Evolutionary conservation across 2,797 vertebrate species (phyloP).

Genomic region (Falco naumanni): DNA sequence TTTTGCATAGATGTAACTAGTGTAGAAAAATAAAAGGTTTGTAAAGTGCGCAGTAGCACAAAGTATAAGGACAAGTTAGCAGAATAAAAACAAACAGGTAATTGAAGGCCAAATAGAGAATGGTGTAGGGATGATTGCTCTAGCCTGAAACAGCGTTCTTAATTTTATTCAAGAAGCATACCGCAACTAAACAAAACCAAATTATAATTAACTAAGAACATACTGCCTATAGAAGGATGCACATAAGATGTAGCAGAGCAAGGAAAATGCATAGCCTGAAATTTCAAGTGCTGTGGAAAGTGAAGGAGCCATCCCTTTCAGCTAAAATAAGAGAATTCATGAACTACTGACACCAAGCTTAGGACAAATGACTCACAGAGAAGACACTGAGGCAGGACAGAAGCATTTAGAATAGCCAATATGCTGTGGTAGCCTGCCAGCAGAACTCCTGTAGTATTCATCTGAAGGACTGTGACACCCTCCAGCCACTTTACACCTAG

Average conservation of each 20-base stretch:
- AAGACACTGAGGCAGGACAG: neutral
- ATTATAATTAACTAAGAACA: constrained; percentile 8
- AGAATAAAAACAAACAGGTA: constrained; percentile 27
- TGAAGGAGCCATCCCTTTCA: neutral
- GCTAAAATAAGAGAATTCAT: neutral
- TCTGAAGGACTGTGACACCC: neutral
- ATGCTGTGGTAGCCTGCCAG: neutral
- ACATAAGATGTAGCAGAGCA: neutral
- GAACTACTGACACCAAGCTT: neutral
- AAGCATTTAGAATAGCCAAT: neutral
- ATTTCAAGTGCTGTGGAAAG: neutral
- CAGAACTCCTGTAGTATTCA: neutral
- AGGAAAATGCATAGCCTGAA: neutral
- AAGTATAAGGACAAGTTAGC: neutral
- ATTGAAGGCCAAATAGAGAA: neutral
- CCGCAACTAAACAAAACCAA: neutral
- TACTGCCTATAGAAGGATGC: neutral
- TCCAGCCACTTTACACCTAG: neutral
- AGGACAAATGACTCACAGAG: neutral
- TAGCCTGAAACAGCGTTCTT: neutral
- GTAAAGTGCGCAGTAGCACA: neutral
- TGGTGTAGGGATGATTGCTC: neutral
- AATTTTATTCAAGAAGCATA: neutral
- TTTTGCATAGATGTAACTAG: constrained; percentile 8
- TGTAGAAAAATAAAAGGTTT: constrained; percentile 7